phyloP scores from a whole-genome alignment of 2,113 vertebrate species.

The Carollia perspicillata region DNA sequence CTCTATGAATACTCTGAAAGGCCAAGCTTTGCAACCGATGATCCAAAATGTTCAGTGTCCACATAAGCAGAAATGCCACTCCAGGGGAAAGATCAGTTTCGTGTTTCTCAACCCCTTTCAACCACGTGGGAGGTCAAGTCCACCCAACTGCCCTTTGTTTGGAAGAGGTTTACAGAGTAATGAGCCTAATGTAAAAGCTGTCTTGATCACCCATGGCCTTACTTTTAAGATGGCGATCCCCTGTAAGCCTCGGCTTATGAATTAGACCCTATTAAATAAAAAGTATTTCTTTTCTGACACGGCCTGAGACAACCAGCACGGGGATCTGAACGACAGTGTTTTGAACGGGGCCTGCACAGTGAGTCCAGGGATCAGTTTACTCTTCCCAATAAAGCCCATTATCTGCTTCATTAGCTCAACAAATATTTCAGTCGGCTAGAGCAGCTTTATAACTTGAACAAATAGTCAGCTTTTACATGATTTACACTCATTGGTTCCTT shows the following conservation, averaged over 20 bases:
- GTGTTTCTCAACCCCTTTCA: not conserved
- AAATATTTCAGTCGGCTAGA: slow-evolving; percentile 28
- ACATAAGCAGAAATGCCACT: not conserved
- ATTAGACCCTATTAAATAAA: not conserved
- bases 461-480: slow-evolving; percentile 28
- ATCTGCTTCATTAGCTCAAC: slow-evolving; percentile 16
- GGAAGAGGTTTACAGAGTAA: not conserved
- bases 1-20: not conserved
- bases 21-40: not conserved
- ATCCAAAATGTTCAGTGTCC: not conserved
- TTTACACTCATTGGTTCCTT: slow-evolving; percentile 38
- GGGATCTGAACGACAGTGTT: accelerated
- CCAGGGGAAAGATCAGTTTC: not conserved
- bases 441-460: slow-evolving; percentile 22
- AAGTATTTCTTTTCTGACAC: not conserved
- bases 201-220: not conserved
- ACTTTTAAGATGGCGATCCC: not conserved
- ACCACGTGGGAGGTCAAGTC: not conserved
- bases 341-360: not conserved
- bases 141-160: not conserved
- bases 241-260: not conserved
- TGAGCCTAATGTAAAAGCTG: not conserved
- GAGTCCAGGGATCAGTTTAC: not conserved
- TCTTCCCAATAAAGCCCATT: not conserved
- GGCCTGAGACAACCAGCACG: not conserved